These are phyloP conservation scores for Herminia tarsipennalis DNA, from an alignment of 2,888 invertebrate species.

Conservation along the genomic window DNA sequence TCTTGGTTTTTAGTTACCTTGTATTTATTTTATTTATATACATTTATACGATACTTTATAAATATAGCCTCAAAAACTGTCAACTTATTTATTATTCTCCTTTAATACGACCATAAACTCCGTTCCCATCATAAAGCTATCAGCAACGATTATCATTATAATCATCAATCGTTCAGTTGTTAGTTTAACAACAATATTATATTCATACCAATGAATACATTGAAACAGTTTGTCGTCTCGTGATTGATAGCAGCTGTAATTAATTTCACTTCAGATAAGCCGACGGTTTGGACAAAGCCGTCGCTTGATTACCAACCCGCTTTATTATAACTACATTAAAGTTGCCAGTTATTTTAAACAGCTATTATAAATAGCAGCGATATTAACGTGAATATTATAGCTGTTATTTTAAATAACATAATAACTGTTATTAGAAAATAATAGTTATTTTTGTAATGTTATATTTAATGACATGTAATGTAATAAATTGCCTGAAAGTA, in stretches of 20 bases:
- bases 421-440: no score
- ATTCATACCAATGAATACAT: constrained; percentile 29
- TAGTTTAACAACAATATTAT: constrained; percentile 25
- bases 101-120: no score
- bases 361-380: not conserved
- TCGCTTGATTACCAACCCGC: constrained; percentile 55
- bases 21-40: no score
- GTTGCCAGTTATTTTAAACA: constrained; percentile 12
- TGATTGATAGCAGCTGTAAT: constrained; percentile 70
- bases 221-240: constrained; percentile 36
- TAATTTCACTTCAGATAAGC: constrained; percentile 72
- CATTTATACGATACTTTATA: no score
- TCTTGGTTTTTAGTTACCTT: no score
- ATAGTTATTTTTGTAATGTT: no score
- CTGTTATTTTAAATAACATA: not conserved
- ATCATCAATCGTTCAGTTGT: constrained; percentile 28
- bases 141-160: constrained; percentile 11
- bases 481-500: no score
- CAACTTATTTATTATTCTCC: no score
- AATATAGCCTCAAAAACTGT: no score
- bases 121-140: not conserved
- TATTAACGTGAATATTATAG: not conserved
- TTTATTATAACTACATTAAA: constrained; percentile 46
- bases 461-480: no score
- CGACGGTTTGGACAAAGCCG: constrained; percentile 61